Conservation (phyloP, 1,140 invertebrate species). For the Drosophila oshimai region DNA sequence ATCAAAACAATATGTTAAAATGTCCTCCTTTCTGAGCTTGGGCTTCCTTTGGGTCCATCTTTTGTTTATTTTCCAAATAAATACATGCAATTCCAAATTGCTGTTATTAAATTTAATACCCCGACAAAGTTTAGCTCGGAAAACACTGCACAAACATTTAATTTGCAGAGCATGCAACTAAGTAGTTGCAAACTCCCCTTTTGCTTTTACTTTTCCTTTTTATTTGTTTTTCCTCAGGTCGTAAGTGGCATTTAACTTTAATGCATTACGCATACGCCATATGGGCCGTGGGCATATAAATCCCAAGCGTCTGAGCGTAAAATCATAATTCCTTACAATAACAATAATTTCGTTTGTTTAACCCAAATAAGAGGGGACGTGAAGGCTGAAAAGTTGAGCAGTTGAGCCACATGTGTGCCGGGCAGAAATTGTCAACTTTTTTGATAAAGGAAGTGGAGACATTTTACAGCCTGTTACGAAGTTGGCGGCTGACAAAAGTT, state of each 20-base stretch:
- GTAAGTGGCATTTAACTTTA: slow-evolving; percentile 19
- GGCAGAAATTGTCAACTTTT: slow-evolving; percentile 17
- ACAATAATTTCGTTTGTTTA: slow-evolving; percentile 24
- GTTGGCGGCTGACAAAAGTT: slow-evolving; percentile 15
- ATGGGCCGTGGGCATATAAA: slow-evolving; percentile 18
- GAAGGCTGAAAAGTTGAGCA: slow-evolving; percentile 13
- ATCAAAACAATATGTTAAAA: too few species aligned
- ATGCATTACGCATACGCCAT: slow-evolving; percentile 42
- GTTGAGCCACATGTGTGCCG: slow-evolving; percentile 24
- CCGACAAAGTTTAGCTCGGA: neutral
- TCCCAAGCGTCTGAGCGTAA: slow-evolving; percentile 1
- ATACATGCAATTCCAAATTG: too few species aligned
- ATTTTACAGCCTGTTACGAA: slow-evolving; percentile 37
- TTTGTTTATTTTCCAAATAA: too few species aligned
- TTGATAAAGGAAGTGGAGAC: slow-evolving; percentile 31
- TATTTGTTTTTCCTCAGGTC: neutral
- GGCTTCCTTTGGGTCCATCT: too few species aligned
- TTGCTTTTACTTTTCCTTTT: neutral
- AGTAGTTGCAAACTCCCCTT: neutral
- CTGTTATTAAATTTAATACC: too few species aligned
- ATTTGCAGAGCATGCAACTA: neutral
- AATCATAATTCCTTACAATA: slow-evolving; percentile 30
- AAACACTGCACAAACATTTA: neutral
- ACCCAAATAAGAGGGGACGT: slow-evolving; percentile 2
- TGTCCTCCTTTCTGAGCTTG: too few species aligned